Percentiles rank a stretch among this genome's conserved stretches.
phyloP scores from a whole-genome alignment of 2,797 vertebrate genomes.

The Numenius phaeopus region DNA sequence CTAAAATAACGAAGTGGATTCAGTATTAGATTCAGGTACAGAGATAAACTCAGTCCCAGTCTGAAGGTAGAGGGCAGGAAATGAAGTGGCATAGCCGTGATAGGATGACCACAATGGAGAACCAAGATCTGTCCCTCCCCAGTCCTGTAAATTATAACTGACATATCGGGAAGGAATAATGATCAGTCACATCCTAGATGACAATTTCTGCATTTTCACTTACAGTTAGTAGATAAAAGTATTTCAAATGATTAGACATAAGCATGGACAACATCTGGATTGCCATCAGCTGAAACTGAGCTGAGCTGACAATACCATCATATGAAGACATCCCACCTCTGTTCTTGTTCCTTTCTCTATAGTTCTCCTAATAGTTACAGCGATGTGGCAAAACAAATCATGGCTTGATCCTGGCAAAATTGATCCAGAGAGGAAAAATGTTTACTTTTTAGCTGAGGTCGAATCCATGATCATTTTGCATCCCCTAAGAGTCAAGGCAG shows the following conservation, averaged over 20 bases:
- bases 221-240: background rate
- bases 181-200: background rate
- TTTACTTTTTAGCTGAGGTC: background rate
- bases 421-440: background rate
- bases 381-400: background rate
- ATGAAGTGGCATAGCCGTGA: background rate
- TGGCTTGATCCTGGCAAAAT: background rate
- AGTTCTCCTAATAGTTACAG: background rate
- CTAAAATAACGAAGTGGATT: background rate
- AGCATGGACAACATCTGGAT: background rate
- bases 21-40: background rate
- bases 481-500: background rate
- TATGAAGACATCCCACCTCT: background rate
- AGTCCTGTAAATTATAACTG: background rate
- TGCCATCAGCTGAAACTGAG: background rate
- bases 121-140: background rate
- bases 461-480: background rate
- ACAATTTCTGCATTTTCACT: background rate
- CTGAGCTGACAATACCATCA: background rate
- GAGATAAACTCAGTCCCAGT: background rate
- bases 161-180: background rate
- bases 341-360: background rate
- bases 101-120: rapidly evolving
- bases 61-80: background rate
- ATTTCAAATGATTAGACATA: background rate